Conservation (phyloP, 2,888 invertebrate genomes). For the Embidobia sp. region DNA sequence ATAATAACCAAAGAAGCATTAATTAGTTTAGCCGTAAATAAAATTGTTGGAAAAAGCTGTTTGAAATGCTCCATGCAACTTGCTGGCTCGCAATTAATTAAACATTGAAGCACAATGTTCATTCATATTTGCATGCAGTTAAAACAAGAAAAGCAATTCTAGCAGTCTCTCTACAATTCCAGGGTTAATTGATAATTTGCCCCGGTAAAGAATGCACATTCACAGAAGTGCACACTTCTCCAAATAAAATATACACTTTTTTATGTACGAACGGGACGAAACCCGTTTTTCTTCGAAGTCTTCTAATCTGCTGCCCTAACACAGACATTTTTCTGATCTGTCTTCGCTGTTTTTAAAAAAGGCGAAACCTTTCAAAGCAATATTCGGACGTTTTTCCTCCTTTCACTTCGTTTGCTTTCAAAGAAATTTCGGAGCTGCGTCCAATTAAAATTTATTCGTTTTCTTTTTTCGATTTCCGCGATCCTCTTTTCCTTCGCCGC, state of each 20-base stretch:
- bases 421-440: conserved; percentile 5
- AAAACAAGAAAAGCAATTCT: not conserved
- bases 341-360: too few species aligned
- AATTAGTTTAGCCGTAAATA: not conserved
- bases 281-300: not conserved
- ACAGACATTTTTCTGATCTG: conserved; percentile 1
- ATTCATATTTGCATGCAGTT: not conserved
- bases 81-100: not conserved
- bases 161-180: not conserved
- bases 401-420: conserved; percentile 3
- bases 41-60: not conserved
- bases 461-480: not conserved
- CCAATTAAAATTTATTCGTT: not conserved
- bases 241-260: too few species aligned
- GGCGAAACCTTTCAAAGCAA: too few species aligned
- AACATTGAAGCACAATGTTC: not conserved
- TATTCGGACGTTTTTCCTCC: not conserved
- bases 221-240: too few species aligned
- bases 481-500: conserved; percentile 1
- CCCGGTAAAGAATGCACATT: not conserved
- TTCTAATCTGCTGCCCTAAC: not conserved
- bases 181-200: not conserved
- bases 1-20: too few species aligned
- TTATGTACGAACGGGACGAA: too few species aligned
- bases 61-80: not conserved